phyloP scores from a whole-genome alignment of 2,113 vertebrate genomes.

The Nycticorax nycticorax region DNA sequence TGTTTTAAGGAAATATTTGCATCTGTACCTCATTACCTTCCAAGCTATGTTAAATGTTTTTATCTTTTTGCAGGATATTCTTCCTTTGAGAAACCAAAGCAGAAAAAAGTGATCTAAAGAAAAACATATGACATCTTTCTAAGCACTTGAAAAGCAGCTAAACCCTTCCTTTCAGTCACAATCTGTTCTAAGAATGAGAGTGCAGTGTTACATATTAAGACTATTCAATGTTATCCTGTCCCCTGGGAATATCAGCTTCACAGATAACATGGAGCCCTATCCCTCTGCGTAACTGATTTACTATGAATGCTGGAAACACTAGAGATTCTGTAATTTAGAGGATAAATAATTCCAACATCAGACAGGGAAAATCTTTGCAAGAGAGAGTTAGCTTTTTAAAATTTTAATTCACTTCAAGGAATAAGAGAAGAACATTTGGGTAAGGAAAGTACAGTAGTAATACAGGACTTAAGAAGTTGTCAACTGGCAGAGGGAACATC shows the following conservation, averaged over 20 bases:
- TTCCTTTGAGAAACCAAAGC: not conserved
- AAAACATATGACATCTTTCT: constrained; percentile 42
- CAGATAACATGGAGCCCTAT: not conserved
- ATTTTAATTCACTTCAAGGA: not conserved
- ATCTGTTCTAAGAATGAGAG: constrained; percentile 34
- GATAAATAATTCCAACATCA: not conserved
- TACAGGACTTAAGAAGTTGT: not conserved
- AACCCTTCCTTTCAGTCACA: constrained; percentile 47
- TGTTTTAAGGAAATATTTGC: not conserved
- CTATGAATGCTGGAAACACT: not conserved
- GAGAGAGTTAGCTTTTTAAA: not conserved
- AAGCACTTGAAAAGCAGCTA: constrained; percentile 28
- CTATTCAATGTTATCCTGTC: not conserved
- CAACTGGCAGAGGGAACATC: not conserved
- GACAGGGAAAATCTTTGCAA: not conserved
- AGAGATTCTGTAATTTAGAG: not conserved
- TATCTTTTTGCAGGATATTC: not conserved
- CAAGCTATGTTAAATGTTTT: not conserved
- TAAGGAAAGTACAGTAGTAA: not conserved
- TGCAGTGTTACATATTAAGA: constrained; percentile 9
- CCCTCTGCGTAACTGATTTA: not conserved
- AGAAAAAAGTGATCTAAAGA: not conserved
- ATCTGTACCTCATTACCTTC: not conserved
- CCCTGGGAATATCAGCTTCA: constrained; percentile 47
- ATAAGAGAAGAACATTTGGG: not conserved